These are phyloP conservation scores for Myodes glareolus DNA, from an alignment of 2,113 vertebrate species.

Conservation along the genomic window DNA sequence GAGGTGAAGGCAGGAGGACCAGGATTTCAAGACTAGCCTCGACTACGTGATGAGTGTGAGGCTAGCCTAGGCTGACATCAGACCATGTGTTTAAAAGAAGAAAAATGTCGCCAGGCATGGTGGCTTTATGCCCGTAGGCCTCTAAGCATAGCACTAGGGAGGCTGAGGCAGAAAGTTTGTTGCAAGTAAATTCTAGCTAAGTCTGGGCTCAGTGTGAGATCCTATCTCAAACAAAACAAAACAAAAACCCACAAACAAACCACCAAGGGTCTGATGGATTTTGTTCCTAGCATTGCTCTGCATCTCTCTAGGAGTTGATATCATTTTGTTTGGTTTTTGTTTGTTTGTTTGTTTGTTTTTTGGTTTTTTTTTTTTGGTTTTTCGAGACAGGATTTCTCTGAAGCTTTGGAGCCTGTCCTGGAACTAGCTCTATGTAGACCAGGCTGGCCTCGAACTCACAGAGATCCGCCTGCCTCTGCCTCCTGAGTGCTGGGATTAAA, in stretches of 20 bases:
- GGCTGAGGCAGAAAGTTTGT: not conserved
- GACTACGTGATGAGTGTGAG: not conserved
- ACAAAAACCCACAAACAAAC: not conserved
- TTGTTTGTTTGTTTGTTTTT: too few relatives aligned
- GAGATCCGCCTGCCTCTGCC: too few relatives aligned
- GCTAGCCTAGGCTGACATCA: not conserved
- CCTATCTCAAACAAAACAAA: not conserved
- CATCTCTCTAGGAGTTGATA: not conserved
- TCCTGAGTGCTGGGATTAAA: too few relatives aligned
- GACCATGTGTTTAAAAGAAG: not conserved
- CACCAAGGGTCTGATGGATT: not conserved
- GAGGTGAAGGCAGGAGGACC: not conserved
- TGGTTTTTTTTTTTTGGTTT: too few relatives aligned
- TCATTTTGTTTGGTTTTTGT: not conserved
- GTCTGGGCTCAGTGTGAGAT: not conserved
- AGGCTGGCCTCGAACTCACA: too few relatives aligned
- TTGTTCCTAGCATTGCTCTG: not conserved
- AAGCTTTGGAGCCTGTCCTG: too few relatives aligned
- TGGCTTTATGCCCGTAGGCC: not conserved
- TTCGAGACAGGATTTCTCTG: too few relatives aligned
- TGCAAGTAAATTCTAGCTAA: not conserved
- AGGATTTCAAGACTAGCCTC: not conserved
- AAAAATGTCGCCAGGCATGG: not conserved
- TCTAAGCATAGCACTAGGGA: not conserved
- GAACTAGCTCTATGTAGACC: too few relatives aligned